These are phyloP conservation scores for Peromyscus eremicus DNA, from an alignment of 2,797 vertebrate species.

Conservation along the genomic window DNA sequence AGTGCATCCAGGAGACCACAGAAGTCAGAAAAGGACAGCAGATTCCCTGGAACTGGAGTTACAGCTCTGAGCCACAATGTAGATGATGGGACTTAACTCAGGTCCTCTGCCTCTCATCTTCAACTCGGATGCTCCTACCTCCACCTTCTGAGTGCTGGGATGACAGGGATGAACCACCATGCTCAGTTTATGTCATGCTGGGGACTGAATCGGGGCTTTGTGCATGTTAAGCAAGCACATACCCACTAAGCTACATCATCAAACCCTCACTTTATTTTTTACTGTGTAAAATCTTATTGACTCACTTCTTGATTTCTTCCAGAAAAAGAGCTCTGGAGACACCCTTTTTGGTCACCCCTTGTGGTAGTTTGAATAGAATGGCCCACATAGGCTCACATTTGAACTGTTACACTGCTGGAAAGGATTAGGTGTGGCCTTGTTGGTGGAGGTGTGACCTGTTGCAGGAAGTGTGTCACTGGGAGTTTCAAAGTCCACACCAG, in stretches of 20 bases:
- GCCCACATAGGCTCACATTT: not conserved
- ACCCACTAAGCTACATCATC: not conserved
- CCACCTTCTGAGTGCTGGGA: not conserved
- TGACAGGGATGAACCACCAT: no score
- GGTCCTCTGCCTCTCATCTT: not conserved
- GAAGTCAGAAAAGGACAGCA: not conserved
- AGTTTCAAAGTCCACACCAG: not conserved
- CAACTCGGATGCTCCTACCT: not conserved
- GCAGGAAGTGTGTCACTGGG: not conserved
- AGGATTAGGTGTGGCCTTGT: not conserved
- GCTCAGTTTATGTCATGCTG: not conserved
- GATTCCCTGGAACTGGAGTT: not conserved
- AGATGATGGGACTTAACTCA: not conserved
- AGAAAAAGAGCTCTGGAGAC: slow-evolving; percentile 17
- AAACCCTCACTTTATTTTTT: not conserved
- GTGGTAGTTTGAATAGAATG: not conserved
- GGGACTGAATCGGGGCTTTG: not conserved
- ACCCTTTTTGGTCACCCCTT: not conserved
- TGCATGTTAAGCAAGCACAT: not conserved
- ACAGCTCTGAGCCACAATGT: not conserved
- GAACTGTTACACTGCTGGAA: not conserved
- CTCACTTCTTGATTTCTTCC: slow-evolving; percentile 28
- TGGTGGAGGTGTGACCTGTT: not conserved
- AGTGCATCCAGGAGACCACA: not conserved
- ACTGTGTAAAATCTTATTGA: slow-evolving; percentile 24